phyloP scores from a whole-genome alignment of 2,113 vertebrate species.

The Uria lomvia region DNA sequence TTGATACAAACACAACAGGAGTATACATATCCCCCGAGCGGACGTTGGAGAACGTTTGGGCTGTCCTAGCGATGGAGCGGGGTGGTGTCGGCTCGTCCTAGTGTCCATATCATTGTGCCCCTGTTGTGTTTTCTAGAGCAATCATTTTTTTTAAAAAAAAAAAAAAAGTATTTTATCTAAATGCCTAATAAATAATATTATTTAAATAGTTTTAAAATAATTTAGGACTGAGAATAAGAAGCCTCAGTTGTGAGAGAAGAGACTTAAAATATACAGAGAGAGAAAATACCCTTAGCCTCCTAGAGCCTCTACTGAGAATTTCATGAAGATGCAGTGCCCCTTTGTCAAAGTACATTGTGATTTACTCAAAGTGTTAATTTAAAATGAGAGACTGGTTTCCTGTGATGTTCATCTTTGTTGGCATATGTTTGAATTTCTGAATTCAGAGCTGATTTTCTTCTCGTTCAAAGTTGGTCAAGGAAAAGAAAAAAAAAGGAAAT shows the following conservation, averaged over 20 bases:
- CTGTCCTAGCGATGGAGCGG: background rate
- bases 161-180: conserved; percentile 49
- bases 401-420: conserved; percentile 40
- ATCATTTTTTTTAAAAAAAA: background rate
- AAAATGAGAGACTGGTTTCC: conserved; percentile 40
- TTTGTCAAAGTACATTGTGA: background rate
- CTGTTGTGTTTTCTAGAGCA: conserved; percentile 52
- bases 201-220: conserved; percentile 59
- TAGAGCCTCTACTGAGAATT: conserved; percentile 77
- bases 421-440: conserved; percentile 19
- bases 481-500: background rate
- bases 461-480: conserved; percentile 28
- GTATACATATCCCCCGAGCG: background rate
- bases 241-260: conserved; percentile 37
- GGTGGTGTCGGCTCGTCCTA: background rate
- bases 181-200: conserved; percentile 65
- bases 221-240: conserved; percentile 47
- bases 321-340: conserved; percentile 61
- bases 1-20: background rate
- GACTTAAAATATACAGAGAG: conserved; percentile 47
- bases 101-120: conserved; percentile 35
- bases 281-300: conserved; percentile 75
- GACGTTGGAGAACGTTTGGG: background rate
- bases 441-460: conserved; percentile 36
- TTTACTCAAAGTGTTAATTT: background rate